phyloP scores from a whole-genome alignment of 2,888 invertebrate genomes.

The Xestia sexstrigata region DNA sequence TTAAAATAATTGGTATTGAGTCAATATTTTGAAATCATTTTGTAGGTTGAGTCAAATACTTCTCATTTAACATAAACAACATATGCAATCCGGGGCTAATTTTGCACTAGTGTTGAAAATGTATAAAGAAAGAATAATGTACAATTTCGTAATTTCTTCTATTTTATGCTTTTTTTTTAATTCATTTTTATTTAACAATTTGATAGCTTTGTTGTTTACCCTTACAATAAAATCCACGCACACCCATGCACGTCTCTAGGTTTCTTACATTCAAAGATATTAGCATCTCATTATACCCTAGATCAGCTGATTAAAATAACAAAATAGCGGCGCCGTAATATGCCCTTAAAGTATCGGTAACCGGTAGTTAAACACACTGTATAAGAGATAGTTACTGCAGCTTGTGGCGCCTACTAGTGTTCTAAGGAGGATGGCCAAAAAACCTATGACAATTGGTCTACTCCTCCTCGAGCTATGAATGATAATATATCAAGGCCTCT shows the following conservation, averaged over 20 bases:
- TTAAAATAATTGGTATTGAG: too few relatives aligned
- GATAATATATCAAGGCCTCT: neutral
- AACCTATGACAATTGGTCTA: neutral
- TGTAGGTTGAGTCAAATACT: too few relatives aligned
- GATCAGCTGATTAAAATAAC: neutral
- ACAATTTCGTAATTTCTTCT: too few relatives aligned
- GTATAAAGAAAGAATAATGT: too few relatives aligned
- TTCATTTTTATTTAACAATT: neutral
- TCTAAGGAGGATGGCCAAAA: neutral
- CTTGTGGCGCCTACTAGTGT: neutral
- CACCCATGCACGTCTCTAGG: neutral
- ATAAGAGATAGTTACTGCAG: neutral
- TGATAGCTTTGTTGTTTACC: too few relatives aligned
- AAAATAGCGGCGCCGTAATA: neutral
- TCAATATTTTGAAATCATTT: too few relatives aligned
- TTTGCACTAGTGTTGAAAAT: too few relatives aligned
- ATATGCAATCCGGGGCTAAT: too few relatives aligned
- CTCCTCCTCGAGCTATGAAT: conserved; percentile 15
- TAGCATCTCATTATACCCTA: neutral
- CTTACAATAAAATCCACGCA: neutral
- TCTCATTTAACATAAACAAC: too few relatives aligned
- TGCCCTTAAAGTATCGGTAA: neutral
- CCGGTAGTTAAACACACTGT: neutral
- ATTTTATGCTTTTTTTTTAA: too few relatives aligned
- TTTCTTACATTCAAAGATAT: neutral